Base-by-base conservation (phyloP, 2,797 vertebrate genomes). In the Leucoraja ocellata region DNA sequence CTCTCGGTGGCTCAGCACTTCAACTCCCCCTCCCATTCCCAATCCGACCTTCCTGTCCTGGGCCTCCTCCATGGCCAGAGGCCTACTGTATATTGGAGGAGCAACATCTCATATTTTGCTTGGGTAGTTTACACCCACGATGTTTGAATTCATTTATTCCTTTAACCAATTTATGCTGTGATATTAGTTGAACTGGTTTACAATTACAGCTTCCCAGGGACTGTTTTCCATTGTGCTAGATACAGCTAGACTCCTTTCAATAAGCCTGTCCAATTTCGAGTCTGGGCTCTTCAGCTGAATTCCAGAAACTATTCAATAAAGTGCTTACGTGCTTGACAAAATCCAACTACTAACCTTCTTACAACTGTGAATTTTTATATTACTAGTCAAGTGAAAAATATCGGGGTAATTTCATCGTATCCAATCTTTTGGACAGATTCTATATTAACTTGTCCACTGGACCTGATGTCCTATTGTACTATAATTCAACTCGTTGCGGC, bases 121-220 rank as follows among this genome's bases (percentile, higher is more conserved):
- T 46, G 39, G 39, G 39, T 46, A 46, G 39, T 46, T 46, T 46
- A 46, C 39, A 2, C 25, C 32, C 32, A 32, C 32, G 32, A 32
- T 58, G 32, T 13, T 86, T 63, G 61, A 58, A 86, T 32, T 86
- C 83, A 86, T 86, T 86, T 54, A 86, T 65, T 86, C 83, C n/a
- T 63, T 86, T 86, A 86, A 32, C 83, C 83, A 86, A 86, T 86
- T 86, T 86, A 63, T 86, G 13, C 83, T n/a, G 61, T 28, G 28
- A n/a, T 28, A 54, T 86, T 86, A 86, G 58, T 58, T 63, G 83
- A 18, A 86, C 83, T 86, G 61, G 58, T 86, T 86, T 86, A 86
- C 83, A 18, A 28, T 63, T 63, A 63, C 13, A 86, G 83, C 83
- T 86, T 32, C 61, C 25, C 54, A 84, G 23, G n/a, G 83, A 16